Evolutionary conservation across 2,113 vertebrate species (phyloP).

Genomic region (Pomatostomus ruficeps): DNA sequence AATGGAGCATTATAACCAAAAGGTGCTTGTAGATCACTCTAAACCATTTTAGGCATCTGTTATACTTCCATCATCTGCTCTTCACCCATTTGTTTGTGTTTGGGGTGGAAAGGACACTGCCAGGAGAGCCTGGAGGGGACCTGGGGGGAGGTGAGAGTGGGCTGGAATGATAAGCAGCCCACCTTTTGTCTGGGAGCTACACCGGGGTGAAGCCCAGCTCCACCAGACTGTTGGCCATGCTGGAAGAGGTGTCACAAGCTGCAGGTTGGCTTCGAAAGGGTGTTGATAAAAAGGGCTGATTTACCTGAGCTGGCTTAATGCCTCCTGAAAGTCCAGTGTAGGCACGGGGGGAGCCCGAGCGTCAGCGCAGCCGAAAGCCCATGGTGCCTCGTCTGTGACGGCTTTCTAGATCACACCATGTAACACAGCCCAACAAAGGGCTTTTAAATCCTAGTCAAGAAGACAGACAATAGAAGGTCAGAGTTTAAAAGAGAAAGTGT

Average conservation of each 20-base stretch:
- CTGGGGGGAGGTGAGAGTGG: neutral
- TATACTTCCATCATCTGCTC: neutral
- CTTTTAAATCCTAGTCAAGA: slow-evolving; percentile 55
- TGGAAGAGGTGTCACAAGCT: neutral
- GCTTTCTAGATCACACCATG: slow-evolving; percentile 39
- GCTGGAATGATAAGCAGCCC: neutral
- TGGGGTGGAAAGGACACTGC: neutral
- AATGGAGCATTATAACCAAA: slow-evolving; percentile 52
- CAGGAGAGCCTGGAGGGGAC: neutral
- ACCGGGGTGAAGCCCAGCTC: neutral
- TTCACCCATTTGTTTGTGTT: slow-evolving; percentile 25
- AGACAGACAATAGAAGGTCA: slow-evolving; percentile 57
- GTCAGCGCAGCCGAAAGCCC: neutral
- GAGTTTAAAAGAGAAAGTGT: slow-evolving; percentile 57
- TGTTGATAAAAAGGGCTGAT: neutral
- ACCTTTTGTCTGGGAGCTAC: neutral
- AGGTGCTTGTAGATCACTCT: slow-evolving; percentile 31
- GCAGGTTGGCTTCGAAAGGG: rapidly evolving
- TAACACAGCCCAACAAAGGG: slow-evolving; percentile 30
- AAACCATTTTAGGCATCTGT: slow-evolving; percentile 49
- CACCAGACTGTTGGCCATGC: neutral
- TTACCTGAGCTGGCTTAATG: neutral
- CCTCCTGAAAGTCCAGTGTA: neutral
- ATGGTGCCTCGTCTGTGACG: neutral
- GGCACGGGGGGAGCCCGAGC: neutral